A percentile compares a stretch with the other conserved stretches of the same genome.
phyloP scores from a whole-genome alignment of 2,888 invertebrate species.

The Mimachlamys varia region DNA sequence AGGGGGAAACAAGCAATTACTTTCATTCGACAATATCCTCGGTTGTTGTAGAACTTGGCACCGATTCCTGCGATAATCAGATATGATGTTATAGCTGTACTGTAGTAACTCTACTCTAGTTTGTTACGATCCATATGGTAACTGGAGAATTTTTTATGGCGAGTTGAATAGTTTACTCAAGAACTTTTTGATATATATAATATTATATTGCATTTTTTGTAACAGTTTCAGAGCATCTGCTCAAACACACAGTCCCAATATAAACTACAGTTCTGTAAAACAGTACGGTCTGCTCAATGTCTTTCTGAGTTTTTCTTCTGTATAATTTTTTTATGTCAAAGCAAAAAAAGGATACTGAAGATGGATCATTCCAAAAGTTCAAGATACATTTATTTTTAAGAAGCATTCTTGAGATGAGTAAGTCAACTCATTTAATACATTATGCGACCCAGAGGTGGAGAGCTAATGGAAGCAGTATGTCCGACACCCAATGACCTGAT shows the following conservation, averaged over 20 bases:
- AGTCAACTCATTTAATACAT: too few species aligned
- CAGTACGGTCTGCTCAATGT: background rate
- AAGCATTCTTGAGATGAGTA: background rate
- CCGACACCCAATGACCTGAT: too few species aligned
- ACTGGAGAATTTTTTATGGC: background rate
- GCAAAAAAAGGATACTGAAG: background rate
- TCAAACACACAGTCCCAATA: background rate
- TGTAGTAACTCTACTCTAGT: background rate
- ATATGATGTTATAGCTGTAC: background rate
- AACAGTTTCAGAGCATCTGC: background rate
- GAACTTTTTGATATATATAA: background rate
- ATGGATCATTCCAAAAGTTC: background rate
- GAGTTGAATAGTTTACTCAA: background rate
- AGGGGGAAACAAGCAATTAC: background rate
- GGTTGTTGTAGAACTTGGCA: background rate
- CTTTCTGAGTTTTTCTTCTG: background rate
- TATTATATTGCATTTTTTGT: background rate
- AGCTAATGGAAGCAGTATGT: too few species aligned
- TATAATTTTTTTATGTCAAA: background rate
- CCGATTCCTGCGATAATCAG: background rate
- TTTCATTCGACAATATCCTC: constrained; percentile 30
- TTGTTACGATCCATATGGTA: constrained; percentile 14
- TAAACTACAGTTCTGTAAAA: background rate
- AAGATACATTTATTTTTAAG: background rate
- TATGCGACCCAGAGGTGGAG: too few species aligned